phyloP scores from a whole-genome alignment of 2,888 invertebrate species.

The Leptopilina myrica region DNA sequence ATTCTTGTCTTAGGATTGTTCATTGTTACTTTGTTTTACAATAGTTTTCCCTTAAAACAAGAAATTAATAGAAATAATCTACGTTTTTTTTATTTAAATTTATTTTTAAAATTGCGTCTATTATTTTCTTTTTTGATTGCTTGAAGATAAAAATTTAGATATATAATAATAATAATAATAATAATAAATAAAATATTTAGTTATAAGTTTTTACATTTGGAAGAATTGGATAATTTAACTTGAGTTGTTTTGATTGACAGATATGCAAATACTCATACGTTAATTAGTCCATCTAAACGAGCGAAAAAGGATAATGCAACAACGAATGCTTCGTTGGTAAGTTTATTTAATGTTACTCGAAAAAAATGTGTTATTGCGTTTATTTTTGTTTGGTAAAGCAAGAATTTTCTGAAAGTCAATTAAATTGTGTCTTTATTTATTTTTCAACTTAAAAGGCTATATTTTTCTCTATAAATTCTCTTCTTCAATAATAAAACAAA shows the following conservation, averaged over 20 bases:
- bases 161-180: too few relatives aligned
- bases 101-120: background rate
- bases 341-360: slow-evolving; percentile 41
- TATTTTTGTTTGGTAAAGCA: too few relatives aligned
- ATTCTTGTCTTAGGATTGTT: slow-evolving; percentile 10
- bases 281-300: slow-evolving; percentile 87
- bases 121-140: too few relatives aligned
- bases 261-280: slow-evolving; percentile 84
- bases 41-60: background rate
- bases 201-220: too few relatives aligned
- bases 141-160: too few relatives aligned
- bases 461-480: too few relatives aligned
- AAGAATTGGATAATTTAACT: too few relatives aligned
- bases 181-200: too few relatives aligned
- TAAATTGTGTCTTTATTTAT: too few relatives aligned
- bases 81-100: background rate
- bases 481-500: too few relatives aligned
- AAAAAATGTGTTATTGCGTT: background rate
- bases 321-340: slow-evolving; percentile 71
- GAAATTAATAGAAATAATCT: background rate
- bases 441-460: too few relatives aligned
- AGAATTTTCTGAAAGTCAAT: too few relatives aligned
- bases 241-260: slow-evolving; percentile 59
- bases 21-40: background rate
- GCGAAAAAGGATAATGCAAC: slow-evolving; percentile 81